A percentile compares a stretch with the other conserved stretches of the same genome.
phyloP scores from a whole-genome alignment of 2,797 vertebrate genomes.

The Scyliorhinus canicula region DNA sequence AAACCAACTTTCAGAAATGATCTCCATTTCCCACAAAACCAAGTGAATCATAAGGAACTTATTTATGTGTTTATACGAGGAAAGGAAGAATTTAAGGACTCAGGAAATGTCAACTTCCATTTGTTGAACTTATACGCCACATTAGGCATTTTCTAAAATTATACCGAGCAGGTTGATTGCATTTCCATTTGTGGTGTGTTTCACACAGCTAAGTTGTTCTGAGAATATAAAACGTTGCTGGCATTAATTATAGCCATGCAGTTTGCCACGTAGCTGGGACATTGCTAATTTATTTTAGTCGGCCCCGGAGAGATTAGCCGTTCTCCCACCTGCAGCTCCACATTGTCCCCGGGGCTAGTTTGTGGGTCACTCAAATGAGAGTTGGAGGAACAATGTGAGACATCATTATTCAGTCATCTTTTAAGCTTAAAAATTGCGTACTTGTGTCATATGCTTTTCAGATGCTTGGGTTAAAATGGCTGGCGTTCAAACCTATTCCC shows the following conservation, averaged over 20 bases:
- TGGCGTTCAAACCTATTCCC: not conserved
- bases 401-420: not conserved
- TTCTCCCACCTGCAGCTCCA: slow-evolving; percentile 15
- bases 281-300: slow-evolving; percentile 33
- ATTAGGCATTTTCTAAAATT: slow-evolving; percentile 36
- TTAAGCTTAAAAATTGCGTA: not conserved
- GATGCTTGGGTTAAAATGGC: not conserved
- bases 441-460: not conserved
- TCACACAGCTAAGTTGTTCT: not conserved
- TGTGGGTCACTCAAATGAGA: not conserved
- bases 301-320: not conserved
- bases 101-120: slow-evolving; percentile 38
- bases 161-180: slow-evolving; percentile 17
- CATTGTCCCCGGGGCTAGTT: not conserved
- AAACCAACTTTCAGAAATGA: slow-evolving; percentile 30
- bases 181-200: not conserved
- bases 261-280: not conserved
- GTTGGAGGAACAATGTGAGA: not conserved
- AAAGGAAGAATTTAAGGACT: slow-evolving; percentile 35
- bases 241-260: slow-evolving; percentile 18
- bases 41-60: slow-evolving; percentile 36
- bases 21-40: slow-evolving; percentile 37
- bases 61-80: slow-evolving; percentile 25
- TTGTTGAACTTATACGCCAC: slow-evolving; percentile 27
- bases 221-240: slow-evolving; percentile 8